These are phyloP conservation scores for Dipodomys ordii DNA, from an alignment of 2,113 vertebrate species.

Conservation along the genomic window DNA sequence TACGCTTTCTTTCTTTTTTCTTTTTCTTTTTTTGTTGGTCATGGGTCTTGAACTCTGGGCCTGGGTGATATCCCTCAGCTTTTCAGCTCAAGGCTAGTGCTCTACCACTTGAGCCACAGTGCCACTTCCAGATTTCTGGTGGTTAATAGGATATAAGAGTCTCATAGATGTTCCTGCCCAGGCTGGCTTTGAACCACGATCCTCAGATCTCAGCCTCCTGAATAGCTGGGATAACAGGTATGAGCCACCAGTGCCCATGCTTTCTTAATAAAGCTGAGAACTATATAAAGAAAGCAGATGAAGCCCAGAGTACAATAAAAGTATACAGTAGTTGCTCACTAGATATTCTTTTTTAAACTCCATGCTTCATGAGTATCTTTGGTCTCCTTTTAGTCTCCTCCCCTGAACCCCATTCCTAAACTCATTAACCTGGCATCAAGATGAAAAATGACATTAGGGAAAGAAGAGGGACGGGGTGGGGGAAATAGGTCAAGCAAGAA, in stretches of 20 bases:
- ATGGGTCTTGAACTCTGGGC: no score
- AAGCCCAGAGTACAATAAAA: not conserved
- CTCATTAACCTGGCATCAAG: not conserved
- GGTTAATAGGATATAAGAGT: no score
- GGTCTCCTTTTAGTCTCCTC: constrained; percentile 9
- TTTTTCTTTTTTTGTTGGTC: no score
- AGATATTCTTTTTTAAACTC: not conserved
- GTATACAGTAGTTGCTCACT: not conserved
- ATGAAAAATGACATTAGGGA: constrained; percentile 38
- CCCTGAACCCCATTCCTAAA: not conserved
- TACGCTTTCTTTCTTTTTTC: not conserved
- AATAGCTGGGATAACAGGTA: no score
- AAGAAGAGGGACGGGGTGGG: not conserved
- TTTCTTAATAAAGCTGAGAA: not conserved
- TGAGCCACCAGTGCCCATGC: not conserved
- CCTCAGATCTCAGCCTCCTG: no score
- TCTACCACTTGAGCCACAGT: no score
- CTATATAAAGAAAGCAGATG: not conserved
- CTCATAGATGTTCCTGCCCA: no score
- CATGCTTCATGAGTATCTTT: not conserved
- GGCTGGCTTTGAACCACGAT: no score
- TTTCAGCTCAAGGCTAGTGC: no score
- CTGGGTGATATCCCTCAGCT: no score
- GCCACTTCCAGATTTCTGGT: no score
- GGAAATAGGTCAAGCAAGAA: not conserved